Conservation (phyloP, 2,888 invertebrate species). For the Chouioia cunea region DNA sequence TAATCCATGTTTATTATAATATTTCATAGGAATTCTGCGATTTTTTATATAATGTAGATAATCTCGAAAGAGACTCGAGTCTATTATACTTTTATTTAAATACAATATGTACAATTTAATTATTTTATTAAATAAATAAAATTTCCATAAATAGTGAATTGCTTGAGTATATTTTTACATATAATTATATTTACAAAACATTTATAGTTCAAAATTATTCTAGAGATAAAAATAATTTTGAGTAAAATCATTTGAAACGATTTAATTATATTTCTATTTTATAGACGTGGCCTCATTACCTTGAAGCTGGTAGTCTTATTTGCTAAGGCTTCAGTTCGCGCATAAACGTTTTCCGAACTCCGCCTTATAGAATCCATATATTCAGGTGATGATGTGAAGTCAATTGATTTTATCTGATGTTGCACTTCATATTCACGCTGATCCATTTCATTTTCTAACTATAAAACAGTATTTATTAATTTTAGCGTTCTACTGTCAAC, state of each 20-base stretch:
- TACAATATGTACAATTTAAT: conserved; percentile 37
- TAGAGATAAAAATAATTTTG: conserved; percentile 27
- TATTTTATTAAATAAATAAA: conserved; percentile 40
- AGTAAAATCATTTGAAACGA: conserved; percentile 30
- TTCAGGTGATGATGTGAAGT: conserved; percentile 62
- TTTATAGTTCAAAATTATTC: conserved; percentile 1
- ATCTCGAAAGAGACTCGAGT: conserved; percentile 34
- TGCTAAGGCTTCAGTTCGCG: conserved; percentile 66
- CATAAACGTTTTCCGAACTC: conserved; percentile 66
- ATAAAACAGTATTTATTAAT: too few species aligned
- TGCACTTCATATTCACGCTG: conserved; percentile 34
- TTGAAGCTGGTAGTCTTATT: conserved; percentile 66
- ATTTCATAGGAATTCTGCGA: conserved; percentile 33
- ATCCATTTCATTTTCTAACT: conserved; percentile 32
- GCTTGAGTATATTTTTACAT: conserved; percentile 13
- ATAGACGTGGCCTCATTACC: conserved; percentile 66
- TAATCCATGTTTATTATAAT: conserved; percentile 41
- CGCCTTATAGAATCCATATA: conserved; percentile 65
- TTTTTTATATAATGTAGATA: conserved; percentile 29
- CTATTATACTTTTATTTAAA: conserved; percentile 34
- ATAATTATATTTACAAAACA: conserved; percentile 27
- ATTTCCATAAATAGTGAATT: conserved; percentile 31
- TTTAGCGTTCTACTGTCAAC: neutral
- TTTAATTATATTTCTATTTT: conserved; percentile 49
- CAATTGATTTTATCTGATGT: conserved; percentile 51